These are phyloP conservation scores for Platynereis dumerilii DNA, from an alignment of 2,888 invertebrate genomes.

Conservation along the genomic window DNA sequence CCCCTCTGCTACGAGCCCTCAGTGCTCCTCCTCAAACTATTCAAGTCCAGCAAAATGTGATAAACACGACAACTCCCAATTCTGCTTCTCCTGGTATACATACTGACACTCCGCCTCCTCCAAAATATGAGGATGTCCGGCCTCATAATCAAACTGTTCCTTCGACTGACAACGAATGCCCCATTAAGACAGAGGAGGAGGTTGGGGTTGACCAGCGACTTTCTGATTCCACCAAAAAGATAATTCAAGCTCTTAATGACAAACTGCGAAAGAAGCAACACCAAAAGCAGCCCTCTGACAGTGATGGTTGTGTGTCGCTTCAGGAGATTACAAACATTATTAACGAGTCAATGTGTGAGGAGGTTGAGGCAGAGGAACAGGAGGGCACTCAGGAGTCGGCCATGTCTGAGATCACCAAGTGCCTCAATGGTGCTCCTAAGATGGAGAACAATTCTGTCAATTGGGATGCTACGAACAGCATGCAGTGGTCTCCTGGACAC, in stretches of 20 bases:
- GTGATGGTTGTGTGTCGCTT: slow-evolving; percentile 15
- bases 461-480: neutral
- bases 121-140: too few species aligned
- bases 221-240: slow-evolving; percentile 37
- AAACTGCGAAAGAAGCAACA: slow-evolving; percentile 36
- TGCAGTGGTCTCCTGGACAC: slow-evolving; percentile 3
- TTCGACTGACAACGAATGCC: too few species aligned
- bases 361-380: neutral
- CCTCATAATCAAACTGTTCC: too few species aligned
- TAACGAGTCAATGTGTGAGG: slow-evolving; percentile 11
- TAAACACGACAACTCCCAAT: too few species aligned
- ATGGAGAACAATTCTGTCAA: neutral
- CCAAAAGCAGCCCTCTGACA: slow-evolving; percentile 18
- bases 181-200: slow-evolving; percentile 2
- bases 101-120: too few species aligned
- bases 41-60: too few species aligned
- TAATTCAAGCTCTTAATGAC: slow-evolving; percentile 46
- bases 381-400: neutral
- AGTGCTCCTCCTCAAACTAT: too few species aligned
- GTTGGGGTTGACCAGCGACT: slow-evolving; percentile 8
- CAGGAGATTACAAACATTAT: slow-evolving; percentile 31
- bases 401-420: neutral
- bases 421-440: neutral
- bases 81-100: too few species aligned
- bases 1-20: too few species aligned